A percentile compares a stretch with the other conserved stretches of the same genome.
phyloP scores from a whole-genome alignment of 2,113 vertebrate genomes.

The Plotosus lineatus region DNA sequence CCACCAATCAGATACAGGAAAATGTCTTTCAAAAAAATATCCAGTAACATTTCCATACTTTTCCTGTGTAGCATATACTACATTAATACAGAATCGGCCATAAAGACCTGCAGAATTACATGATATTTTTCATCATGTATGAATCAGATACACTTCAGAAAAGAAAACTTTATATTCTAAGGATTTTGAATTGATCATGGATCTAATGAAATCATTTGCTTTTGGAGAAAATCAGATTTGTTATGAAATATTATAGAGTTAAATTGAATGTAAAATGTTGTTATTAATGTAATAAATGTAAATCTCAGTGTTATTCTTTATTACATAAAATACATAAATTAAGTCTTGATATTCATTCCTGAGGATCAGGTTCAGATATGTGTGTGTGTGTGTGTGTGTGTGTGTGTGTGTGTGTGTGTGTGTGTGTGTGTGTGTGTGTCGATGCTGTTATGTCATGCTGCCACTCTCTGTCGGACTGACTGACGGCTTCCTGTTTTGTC shows the following conservation, averaged over 20 bases:
- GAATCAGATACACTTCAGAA: background rate
- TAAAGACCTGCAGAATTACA: background rate
- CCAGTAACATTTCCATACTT: no score
- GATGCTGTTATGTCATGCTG: conserved; percentile 48
- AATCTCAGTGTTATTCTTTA: conserved; percentile 1
- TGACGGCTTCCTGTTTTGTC: conserved; percentile 59
- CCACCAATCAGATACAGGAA: no score
- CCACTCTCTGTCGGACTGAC: conserved; percentile 53
- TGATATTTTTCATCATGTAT: background rate
- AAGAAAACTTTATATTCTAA: background rate
- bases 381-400: conserved; percentile 35
- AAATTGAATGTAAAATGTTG: background rate
- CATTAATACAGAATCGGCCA: background rate
- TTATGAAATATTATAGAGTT: conserved; percentile 2
- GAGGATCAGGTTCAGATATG: conserved; percentile 42
- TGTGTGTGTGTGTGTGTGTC: conserved; percentile 39
- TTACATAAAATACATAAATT: background rate
- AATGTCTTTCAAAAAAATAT: no score
- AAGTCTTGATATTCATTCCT: conserved; percentile 16
- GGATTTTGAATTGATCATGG: background rate
- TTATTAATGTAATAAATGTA: background rate
- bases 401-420: conserved; percentile 39
- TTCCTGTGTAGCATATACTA: no score
- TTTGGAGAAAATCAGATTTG: background rate
- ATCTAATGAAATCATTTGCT: conserved; percentile 1